Evolutionary conservation across 92 coral and sea anemone genomes (phyloP).

Genomic region (Pocillopora grandis): DNA sequence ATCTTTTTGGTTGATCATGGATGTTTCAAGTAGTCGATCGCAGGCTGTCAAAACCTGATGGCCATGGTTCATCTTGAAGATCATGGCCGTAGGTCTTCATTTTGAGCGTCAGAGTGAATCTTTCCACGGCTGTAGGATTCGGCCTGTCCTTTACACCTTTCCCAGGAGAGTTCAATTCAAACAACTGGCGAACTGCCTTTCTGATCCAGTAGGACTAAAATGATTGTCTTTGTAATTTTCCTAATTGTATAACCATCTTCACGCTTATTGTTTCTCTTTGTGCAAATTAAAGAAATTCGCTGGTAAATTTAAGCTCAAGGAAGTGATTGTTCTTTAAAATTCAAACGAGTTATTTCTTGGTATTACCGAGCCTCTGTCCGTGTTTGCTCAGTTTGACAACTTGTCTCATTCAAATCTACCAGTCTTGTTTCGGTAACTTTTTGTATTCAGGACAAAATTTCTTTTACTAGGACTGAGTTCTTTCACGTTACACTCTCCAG

Average conservation of each 20-base stretch:
- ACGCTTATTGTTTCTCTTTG: background rate
- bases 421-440: background rate
- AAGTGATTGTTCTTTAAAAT: constrained; percentile 7
- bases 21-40: no score
- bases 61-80: no score
- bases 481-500: constrained; percentile 16
- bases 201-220: background rate
- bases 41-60: no score
- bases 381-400: background rate
- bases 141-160: no score
- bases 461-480: background rate
- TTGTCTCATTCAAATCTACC: background rate
- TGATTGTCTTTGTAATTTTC: background rate
- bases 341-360: constrained; percentile 21
- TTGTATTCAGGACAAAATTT: constrained; percentile 1
- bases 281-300: constrained; percentile 3
- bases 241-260: no score
- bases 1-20: no score
- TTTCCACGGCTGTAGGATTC: no score
- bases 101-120: no score
- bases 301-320: constrained; percentile 4
- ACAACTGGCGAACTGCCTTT: no score
- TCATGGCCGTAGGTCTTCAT: no score
- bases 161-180: no score
- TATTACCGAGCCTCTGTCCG: background rate